These are phyloP conservation scores for Himalopsyche tibetana DNA, from an alignment of 2,888 invertebrate genomes.

Conservation along the genomic window DNA sequence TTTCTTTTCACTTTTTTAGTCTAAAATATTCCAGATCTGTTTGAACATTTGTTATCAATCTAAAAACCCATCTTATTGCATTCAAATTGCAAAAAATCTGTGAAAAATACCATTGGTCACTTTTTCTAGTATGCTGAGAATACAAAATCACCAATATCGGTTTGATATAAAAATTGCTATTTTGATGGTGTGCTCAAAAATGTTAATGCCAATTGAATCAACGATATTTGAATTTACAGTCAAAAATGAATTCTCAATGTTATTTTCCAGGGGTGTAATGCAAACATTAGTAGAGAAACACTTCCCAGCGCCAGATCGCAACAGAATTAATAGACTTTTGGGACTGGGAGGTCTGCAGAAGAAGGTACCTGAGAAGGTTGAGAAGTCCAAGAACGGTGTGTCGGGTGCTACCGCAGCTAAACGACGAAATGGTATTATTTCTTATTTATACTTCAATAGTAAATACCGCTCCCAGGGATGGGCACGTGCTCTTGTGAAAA, in stretches of 20 bases:
- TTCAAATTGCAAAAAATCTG: too few relatives aligned
- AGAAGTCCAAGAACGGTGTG: slow-evolving; percentile 68
- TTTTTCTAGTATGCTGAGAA: too few relatives aligned
- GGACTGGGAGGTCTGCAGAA: slow-evolving; percentile 71
- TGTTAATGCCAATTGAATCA: neutral
- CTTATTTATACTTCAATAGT: too few relatives aligned
- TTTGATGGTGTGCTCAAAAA: neutral
- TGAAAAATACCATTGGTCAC: too few relatives aligned
- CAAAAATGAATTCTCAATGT: too few relatives aligned
- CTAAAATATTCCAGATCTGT: too few relatives aligned
- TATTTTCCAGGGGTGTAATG: slow-evolving; percentile 88
- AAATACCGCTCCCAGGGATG: too few relatives aligned
- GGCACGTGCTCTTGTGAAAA: too few relatives aligned
- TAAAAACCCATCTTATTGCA: too few relatives aligned
- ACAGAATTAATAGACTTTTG: slow-evolving; percentile 85
- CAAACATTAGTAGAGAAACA: slow-evolving; percentile 98
- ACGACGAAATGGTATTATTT: slow-evolving; percentile 70
- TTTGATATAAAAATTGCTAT: neutral
- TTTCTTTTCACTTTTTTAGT: too few relatives aligned
- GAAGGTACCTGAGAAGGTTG: slow-evolving; percentile 66
- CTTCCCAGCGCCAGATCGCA: slow-evolving; percentile 96
- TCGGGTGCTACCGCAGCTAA: slow-evolving; percentile 48
- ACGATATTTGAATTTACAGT: neutral
- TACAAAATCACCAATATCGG: neutral
- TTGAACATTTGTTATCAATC: too few relatives aligned